Evolutionary conservation across 2,113 vertebrate species (phyloP), one percentile per base, ranked within the genome.

Genomic region (Mormyrus lacerda): DNA sequence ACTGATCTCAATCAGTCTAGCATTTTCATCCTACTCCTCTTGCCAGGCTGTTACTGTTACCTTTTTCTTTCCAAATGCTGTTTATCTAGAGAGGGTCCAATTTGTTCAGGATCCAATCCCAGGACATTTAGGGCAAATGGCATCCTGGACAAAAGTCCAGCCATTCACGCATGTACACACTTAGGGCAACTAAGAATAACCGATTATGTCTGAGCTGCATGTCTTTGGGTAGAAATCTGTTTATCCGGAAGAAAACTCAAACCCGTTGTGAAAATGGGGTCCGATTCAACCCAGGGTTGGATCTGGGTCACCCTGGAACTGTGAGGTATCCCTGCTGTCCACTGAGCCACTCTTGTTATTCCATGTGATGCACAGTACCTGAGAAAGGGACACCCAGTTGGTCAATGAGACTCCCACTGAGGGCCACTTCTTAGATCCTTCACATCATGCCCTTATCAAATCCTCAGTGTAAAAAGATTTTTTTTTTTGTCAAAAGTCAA

Each of bases 401-500:
- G 88, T n/a, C 73, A 82, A 42, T 61, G 45, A n/a, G 61, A 44
- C 61, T 15, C 58, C 13, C 42, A 24, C 35, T 4, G 13, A 53
- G n/a, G 65, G 24, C 17, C 17, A 19, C 55, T 13, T 42, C 35
- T 50, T 17, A 89, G 88, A 35, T 55, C 88, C 31, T 39, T 58
- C 39, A 53, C 88, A 58, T 85, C 51, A 53, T 35, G 48, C 85
- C 85, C 85, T 87, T 89, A 27, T 45, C 21, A 47, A 61, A 51
- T 61, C 79, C 39, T 85, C 51, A 55, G 76, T 83, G 87, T 88
- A 88, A 84, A 86, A 86, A 86, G 44, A 76, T 61, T 95, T 94
- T 95, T 94, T 89, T 90, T 42, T 85, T 95, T 94, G 95, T 95
- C 83, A 89, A 79, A 44, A 35, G 61, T 88, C 87, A 89, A 89